Evolutionary conservation across 2,888 invertebrate genomes (phyloP).

Genomic region (Leucania comma): DNA sequence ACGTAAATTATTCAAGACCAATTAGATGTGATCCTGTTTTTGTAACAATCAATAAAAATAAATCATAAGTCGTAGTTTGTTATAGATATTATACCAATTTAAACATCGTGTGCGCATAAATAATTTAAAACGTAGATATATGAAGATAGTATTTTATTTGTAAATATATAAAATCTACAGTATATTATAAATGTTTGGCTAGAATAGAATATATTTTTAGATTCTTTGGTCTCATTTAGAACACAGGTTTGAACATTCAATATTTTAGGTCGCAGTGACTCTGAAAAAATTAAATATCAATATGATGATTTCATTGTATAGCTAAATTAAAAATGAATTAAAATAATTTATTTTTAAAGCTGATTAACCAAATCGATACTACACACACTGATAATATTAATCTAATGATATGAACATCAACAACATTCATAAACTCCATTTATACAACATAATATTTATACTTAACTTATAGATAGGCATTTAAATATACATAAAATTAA

Average conservation of each 20-base stretch:
- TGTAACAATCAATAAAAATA: not conserved
- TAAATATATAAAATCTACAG: conserved; percentile 70
- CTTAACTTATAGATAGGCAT: conserved; percentile 48
- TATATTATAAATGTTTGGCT: conserved; percentile 56
- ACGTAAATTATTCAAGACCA: not conserved
- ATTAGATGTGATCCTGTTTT: not conserved
- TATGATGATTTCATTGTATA: conserved; percentile 20
- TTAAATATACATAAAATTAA: conserved; percentile 57
- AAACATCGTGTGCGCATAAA: conserved; percentile 22
- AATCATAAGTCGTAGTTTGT: not conserved
- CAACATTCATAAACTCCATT: conserved; percentile 41
- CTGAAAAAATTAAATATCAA: conserved; percentile 23
- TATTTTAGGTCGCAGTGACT: conserved; percentile 50
- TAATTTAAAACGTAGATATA: conserved; percentile 8
- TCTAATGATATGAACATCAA: conserved; percentile 46
- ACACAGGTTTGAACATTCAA: conserved; percentile 62
- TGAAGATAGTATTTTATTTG: conserved; percentile 38
- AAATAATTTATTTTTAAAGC: conserved; percentile 61
- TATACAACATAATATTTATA: conserved; percentile 28
- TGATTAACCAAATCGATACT: conserved; percentile 62
- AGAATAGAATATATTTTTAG: conserved; percentile 38
- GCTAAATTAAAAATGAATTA: conserved; percentile 36
- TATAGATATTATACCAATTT: not conserved
- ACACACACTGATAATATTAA: conserved; percentile 21
- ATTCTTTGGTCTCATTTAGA: conserved; percentile 69